Base-by-base conservation (phyloP, 2,113 vertebrate species). In the Marmota flaviventris region DNA sequence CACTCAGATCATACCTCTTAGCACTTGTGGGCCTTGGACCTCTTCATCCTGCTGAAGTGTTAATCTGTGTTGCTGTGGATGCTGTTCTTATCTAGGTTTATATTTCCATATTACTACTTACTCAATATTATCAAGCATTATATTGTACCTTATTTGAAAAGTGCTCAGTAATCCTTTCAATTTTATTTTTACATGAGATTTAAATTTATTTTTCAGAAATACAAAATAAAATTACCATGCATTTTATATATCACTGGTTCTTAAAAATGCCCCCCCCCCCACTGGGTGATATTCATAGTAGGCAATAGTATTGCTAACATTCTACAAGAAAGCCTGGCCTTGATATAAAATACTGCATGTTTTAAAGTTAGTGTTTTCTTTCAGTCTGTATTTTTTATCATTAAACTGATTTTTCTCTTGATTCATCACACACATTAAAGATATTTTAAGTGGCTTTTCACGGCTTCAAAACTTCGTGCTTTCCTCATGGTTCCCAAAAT, bases 131-230 rank as follows among this genome's bases (percentile, higher is more conserved):
- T 94, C 70, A 89, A 89, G 65, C 22, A 73, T 82, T 95, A 92
- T 77, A 97, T 77, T 91, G 65, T 3, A 69, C 4, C 96, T 94
- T 97, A 93, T 92, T 96, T 78, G 84, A 73, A 93, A 95, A 95
- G 89, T 85, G 14, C 22, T 93, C 56, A n/a, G 58, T 87, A 96
- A 94, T 91, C 51, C 63, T 93, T 84, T 95, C 89, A 79, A 95
- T 93, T 75, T 95, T 90, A 61, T 89, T 96, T 95, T 89, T 85
- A 53, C 34, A 85, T 86, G 45, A 82, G 25, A 11, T 81, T 11
- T 93, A 93, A 82, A 97, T 96, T 93, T 61, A 65, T 70, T 94
- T 61, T 93, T 93, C 37, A 37, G 37, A 94, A 22, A 24, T 58
- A 4, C 88, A 94, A 95, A 91, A 92, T 61, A 95, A 96, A 88